Evolutionary conservation across 2,113 vertebrate species (phyloP), one percentile per base, ranked within the genome.

Genomic region (Gulo gulo): DNA sequence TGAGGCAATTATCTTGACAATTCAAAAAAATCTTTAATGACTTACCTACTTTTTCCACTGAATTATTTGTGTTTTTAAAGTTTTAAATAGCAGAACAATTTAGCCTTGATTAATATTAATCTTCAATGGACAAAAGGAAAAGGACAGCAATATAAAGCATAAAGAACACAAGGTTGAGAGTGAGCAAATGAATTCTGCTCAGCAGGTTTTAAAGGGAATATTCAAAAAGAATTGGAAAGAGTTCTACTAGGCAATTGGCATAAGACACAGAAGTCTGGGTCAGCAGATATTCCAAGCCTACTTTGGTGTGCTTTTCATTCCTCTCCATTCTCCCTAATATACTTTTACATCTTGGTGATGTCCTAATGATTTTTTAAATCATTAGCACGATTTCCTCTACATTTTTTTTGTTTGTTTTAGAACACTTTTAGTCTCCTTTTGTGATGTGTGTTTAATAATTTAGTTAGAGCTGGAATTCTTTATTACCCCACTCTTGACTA

Each of bases 1-100:
- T 76, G 47, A 88, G 47, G 1, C 11, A 69, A 65, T 92, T 24
- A 47, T 83, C 91, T 92, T n/a, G 67, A 89, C 29, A 61, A 83
- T 67, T 92, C 61, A 42, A 95, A 74, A 36, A 71, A 95, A 95
- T 65, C 45, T 26, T 91, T 87, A 96, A 88, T 93, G 65, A 82
- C 7, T 84, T 63, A 67, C 11, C 15, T 78, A 29, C 91, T 85
- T 93, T 85, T 57, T 11, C 57, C 14, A 63, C 23, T 31, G 15
- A 71, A 74, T 79, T 96, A 31, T 88, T 79, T 94, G 42, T 21
- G 85, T 76, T 74, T 57, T 14, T 39, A 71, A 76, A 71, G 34
- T 73, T 86, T 79, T 91, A 91, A 86, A 34, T 55, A n/a, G 18
- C 42, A 59, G 36, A 83, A 42, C 20, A 82, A 21, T 92, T 1